These are phyloP conservation scores for Cyphomyrus plagiostoma DNA, from an alignment of 2,113 vertebrate genomes.

Conservation along the genomic window DNA sequence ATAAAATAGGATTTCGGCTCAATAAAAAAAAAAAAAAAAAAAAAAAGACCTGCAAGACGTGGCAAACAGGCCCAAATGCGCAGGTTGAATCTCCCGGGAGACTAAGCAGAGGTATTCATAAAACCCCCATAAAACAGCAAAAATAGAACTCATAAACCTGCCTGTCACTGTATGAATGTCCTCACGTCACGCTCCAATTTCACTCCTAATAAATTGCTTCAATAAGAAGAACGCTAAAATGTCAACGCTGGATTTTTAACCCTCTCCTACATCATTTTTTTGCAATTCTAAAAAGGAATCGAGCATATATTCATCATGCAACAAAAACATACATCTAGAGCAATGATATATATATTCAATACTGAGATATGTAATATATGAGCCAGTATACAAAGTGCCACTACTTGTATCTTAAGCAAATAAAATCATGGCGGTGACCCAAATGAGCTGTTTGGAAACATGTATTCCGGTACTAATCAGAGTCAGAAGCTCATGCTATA, in stretches of 20 bases:
- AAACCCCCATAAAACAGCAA: conserved; percentile 14
- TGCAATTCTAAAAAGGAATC: not conserved
- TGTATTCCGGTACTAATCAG: not conserved
- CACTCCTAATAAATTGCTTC: conserved; percentile 12
- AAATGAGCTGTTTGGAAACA: not conserved
- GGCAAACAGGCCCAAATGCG: not conserved
- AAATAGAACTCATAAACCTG: conserved; percentile 14
- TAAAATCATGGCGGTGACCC: not conserved
- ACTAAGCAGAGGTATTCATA: not conserved
- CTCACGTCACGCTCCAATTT: conserved; percentile 20
- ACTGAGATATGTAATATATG: not conserved
- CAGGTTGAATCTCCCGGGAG: conserved; percentile 9
- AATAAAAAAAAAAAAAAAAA: not conserved
- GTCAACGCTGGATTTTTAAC: not conserved
- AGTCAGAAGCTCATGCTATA: not conserved
- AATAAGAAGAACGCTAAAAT: not conserved
- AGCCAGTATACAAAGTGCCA: not conserved
- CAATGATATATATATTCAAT: not conserved
- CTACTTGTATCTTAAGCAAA: not conserved
- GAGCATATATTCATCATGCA: not conserved
- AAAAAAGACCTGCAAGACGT: not conserved
- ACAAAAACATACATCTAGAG: not conserved
- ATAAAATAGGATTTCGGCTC: not conserved
- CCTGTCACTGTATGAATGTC: conserved; percentile 18
- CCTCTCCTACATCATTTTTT: not conserved